A percentile compares a stretch with the other conserved stretches of the same genome.
Evolutionary conservation across 2,113 vertebrate species (phyloP).

Genomic region (Uria aalge): DNA sequence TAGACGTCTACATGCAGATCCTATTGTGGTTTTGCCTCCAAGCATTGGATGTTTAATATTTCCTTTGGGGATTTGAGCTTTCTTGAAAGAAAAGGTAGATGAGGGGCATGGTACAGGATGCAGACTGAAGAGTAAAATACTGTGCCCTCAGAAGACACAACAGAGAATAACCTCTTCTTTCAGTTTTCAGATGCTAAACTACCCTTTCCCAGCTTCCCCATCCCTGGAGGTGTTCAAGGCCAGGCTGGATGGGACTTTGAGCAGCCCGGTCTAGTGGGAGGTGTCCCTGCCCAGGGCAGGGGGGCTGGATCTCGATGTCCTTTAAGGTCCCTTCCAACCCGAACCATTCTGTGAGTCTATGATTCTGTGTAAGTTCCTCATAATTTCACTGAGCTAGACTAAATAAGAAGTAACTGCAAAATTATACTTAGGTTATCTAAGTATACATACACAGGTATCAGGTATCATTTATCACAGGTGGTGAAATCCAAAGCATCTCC

Average conservation of each 20-base stretch:
- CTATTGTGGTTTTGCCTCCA: background rate
- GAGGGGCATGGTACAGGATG: rapidly evolving
- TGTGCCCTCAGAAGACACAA: background rate
- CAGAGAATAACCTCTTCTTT: background rate
- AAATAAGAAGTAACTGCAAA: background rate
- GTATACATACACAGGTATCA: background rate
- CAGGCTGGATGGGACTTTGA: too few relatives aligned
- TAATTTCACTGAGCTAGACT: background rate
- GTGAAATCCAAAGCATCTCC: background rate
- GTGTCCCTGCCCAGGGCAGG: too few relatives aligned
- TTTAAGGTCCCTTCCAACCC: too few relatives aligned
- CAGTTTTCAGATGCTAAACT: background rate
- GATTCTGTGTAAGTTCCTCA: background rate
- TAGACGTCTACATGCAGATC: background rate
- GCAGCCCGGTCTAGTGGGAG: too few relatives aligned
- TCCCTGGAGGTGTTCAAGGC: too few relatives aligned
- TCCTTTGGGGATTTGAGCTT: background rate
- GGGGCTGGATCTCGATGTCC: too few relatives aligned
- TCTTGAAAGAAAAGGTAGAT: background rate
- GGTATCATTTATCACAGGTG: background rate
- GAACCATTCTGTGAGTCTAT: too few relatives aligned
- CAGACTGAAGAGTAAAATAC: background rate
- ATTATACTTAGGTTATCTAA: background rate
- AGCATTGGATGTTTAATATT: background rate
- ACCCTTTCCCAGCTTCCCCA: background rate